A percentile compares a stretch with the other conserved stretches of the same genome.
Conservation (phyloP, 2,797 vertebrate species). For the Brachyrhaphis roseni region DNA sequence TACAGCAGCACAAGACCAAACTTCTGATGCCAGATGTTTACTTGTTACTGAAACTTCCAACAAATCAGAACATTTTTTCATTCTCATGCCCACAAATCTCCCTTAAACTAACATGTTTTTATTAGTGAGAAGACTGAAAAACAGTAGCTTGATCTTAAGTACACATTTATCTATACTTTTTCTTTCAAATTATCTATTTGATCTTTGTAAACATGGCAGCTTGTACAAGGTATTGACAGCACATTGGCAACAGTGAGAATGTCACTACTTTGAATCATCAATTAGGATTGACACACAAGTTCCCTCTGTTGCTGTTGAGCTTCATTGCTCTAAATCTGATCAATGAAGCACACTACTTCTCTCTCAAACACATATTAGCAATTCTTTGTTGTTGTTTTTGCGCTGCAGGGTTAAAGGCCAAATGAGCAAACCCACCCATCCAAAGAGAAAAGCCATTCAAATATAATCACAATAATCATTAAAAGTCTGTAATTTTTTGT, state of each 20-base stretch:
- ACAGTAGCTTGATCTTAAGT: not conserved
- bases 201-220: conserved; percentile 18
- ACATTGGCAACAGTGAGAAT: conserved; percentile 36
- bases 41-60: not conserved
- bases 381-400: conserved; percentile 11
- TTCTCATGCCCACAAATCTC: not conserved
- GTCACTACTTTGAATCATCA: conserved; percentile 12
- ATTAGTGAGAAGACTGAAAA: not conserved
- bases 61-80: not conserved
- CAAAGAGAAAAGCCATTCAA: conserved; percentile 7
- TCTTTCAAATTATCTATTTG: conserved; percentile 8
- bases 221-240: conserved; percentile 6
- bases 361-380: conserved; percentile 21
- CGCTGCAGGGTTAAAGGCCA: conserved; percentile 34
- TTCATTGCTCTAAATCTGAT: conserved; percentile 53
- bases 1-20: not conserved
- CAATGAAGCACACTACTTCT: conserved; percentile 42
- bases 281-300: conserved; percentile 36
- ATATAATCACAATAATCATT: conserved; percentile 12
- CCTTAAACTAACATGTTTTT: not conserved
- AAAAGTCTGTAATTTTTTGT: not conserved
- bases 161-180: not conserved
- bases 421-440: conserved; percentile 1
- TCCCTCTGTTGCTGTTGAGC: conserved; percentile 47
- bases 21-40: not conserved